Base-by-base conservation (phyloP, 2,113 vertebrate genomes). In the Boleophthalmus pectinirostris region DNA sequence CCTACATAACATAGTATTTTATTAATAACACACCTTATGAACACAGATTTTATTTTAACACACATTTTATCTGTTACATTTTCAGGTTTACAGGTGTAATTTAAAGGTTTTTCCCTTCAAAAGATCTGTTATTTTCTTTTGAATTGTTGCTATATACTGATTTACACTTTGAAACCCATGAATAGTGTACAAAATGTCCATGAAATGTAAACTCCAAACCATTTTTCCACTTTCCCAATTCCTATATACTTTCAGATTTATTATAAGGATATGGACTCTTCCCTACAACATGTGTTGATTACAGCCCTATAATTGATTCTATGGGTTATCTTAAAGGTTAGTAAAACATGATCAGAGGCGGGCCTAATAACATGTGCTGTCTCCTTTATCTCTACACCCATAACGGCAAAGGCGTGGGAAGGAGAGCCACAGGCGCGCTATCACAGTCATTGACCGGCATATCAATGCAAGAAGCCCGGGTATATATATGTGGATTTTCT, bases 401-500 rank as follows among this genome's bases (percentile, higher is more conserved):
- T 79, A 74, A 79, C 72, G 77, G 76, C 69, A 47, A 60, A 71
- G 1, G 73, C n/a, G 49, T 78, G 20, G 72, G 74, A 85, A 79
- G 67, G 75, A 71, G 65, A 66, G 64, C 57, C 66, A 53, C 79
- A 15, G 67, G 78, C 69, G 10, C 24, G 64, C 77, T 74, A 82
- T 89, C 84, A 84, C 78, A 70, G 69, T 81, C 79, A 81, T 54
- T 83, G 82, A 78, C 79, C 74, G 70, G 72, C 78, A 70, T 75
- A 70, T 86, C 64, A 67, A 63, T 75, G 68, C 67, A 23, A 66
- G 33, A 71, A 71, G 72, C 18, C 25, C 49, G 58, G 38, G 3
- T 25, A 75, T 61, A 56, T 25, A 75, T 61, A 56, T 51, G 63
- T 20, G 66, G 70, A 38, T n/a, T 15, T 24, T 2, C 57, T 71